Conservation (phyloP, 2,888 invertebrate genomes). For the Phyllotreta striolata region DNA sequence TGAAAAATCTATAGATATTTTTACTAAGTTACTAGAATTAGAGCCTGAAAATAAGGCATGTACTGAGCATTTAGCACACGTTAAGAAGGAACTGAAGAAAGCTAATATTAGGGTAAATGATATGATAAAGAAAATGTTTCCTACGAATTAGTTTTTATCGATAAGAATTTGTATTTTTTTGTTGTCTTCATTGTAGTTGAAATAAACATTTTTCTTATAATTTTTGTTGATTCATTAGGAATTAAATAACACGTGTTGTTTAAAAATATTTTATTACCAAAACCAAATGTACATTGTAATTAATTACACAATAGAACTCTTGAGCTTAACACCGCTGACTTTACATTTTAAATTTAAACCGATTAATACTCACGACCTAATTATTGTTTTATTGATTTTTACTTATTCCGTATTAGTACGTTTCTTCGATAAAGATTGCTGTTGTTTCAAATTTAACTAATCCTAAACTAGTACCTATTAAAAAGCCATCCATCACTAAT, state of each 20-base stretch:
- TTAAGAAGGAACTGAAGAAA: constrained; percentile 66
- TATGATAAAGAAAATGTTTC: constrained; percentile 65
- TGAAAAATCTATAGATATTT: constrained; percentile 70
- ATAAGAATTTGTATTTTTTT: background rate
- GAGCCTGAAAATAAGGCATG: constrained; percentile 74
- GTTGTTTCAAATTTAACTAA: constrained; percentile 20
- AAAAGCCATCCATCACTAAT: constrained; percentile 21
- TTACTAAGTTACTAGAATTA: constrained; percentile 65
- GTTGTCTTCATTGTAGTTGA: background rate
- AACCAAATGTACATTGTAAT: constrained; percentile 41
- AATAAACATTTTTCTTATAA: constrained; percentile 5
- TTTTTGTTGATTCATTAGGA: constrained; percentile 8
- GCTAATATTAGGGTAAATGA: constrained; percentile 67
- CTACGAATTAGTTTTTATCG: constrained; percentile 4
- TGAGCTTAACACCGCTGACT: constrained; percentile 40
- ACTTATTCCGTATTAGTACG: constrained; percentile 19
- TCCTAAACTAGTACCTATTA: constrained; percentile 18
- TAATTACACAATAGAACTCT: constrained; percentile 38
- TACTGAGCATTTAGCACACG: constrained; percentile 66
- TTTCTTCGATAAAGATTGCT: constrained; percentile 16
- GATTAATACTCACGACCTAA: constrained; percentile 4
- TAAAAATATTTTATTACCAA: constrained; percentile 47
- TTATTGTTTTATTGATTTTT: constrained; percentile 10
- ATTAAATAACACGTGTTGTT: constrained; percentile 16
- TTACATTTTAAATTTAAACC: constrained; percentile 26